Evolutionary conservation across 2,113 vertebrate genomes (phyloP), one percentile per base, ranked within the genome.

Genomic region (Bagarius yarrelli): DNA sequence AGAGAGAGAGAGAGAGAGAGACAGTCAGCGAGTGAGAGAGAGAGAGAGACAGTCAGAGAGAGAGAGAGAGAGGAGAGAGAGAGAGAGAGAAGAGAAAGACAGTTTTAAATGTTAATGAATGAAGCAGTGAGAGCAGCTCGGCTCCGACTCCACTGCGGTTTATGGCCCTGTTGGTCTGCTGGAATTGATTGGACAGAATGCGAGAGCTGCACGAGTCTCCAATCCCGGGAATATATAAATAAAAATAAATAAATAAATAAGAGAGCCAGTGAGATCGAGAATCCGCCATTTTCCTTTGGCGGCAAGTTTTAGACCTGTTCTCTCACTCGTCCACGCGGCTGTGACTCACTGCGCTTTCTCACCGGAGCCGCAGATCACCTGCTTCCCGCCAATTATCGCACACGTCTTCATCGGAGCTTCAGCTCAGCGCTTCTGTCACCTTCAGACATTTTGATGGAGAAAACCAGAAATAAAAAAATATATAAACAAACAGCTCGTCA

Each of bases 311-410:
- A 60, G 44, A 47, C 64, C 83, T 53, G 55, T 16, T 82, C 25
- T 64, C 56, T 69, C n/a, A 67, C 21, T 40, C n/a, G n/a, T n/a
- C n/a, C n/a, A n/a, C n/a, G n/a, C 34, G 32, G 56, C 50, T 60
- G 56, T 53, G 56, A 53, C 59, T 36, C 5, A 56, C 23, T 40
- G 44, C 55, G 4, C 19, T 32, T 57, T 79, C 59, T 57, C 70
- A 8, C 67, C 2, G 50, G 61, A 59, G 69, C 55, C 36, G 8
- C 61, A 75, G 69, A 79, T 85, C 80, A 75, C n/a, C 32, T 16
- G 52, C 55, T 55, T 64, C 36, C 30, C 21, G 67, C 78, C 81
- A 79, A 81, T 83, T 84, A 82, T 70, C 44, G 34, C 73, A 25
- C 25, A 63, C 44, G 59, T 81, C 78, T 78, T 63, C 52, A 77